phyloP scores from a whole-genome alignment of 2,888 invertebrate genomes.

The Pachydiplax longipennis region DNA sequence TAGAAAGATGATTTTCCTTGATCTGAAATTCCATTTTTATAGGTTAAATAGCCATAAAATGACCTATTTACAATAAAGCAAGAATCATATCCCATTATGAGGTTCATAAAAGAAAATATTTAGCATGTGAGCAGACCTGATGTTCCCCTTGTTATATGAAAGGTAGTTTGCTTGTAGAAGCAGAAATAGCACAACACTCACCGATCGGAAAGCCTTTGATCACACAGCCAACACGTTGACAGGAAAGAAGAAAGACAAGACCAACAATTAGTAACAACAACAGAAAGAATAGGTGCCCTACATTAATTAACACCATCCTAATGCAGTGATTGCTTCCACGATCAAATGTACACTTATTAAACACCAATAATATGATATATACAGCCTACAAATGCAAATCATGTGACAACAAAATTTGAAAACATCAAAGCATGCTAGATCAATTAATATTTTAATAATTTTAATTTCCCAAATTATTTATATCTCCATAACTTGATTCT shows the following conservation, averaged over 20 bases:
- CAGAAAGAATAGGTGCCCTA: constrained; percentile 44
- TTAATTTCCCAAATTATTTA: background rate
- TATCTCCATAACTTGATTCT: background rate
- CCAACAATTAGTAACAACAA: constrained; percentile 51
- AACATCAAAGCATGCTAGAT: constrained; percentile 34
- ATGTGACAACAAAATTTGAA: constrained; percentile 12
- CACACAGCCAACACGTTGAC: constrained; percentile 55
- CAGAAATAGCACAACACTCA: constrained; percentile 55
- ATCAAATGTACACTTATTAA: constrained; percentile 33
- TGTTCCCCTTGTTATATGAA: background rate
- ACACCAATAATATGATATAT: constrained; percentile 33
- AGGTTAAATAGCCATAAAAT: too few relatives aligned
- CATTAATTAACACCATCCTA: constrained; percentile 33
- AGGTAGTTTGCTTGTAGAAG: constrained; percentile 31
- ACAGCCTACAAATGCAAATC: constrained; percentile 30
- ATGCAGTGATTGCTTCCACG: constrained; percentile 42
- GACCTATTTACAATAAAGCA: too few relatives aligned
- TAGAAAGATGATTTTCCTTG: too few relatives aligned
- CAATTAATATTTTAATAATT: background rate
- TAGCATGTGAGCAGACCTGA: too few relatives aligned
- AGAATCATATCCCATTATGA: too few relatives aligned
- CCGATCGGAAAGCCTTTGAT: constrained; percentile 59
- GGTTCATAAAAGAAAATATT: too few relatives aligned
- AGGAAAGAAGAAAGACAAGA: constrained; percentile 54
- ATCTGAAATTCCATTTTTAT: too few relatives aligned